Evolutionary conservation across 2,888 invertebrate species (phyloP), one percentile per base, ranked within the genome.

Genomic region (Noctua pronuba): DNA sequence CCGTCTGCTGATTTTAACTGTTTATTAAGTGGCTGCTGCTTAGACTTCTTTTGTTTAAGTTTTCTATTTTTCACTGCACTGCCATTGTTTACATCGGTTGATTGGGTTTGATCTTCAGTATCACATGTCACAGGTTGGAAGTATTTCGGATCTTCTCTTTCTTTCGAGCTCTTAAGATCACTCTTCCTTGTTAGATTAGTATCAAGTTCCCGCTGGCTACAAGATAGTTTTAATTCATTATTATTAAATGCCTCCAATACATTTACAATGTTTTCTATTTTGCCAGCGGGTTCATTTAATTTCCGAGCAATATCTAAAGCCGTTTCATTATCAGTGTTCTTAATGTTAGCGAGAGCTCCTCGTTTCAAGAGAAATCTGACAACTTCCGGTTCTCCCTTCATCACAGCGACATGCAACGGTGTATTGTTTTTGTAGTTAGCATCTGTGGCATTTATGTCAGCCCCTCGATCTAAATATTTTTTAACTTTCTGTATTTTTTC

Each of bases 381-480:
- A n/a, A 89, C 69, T 55, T 83, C 82, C 87, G 41, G 67, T 74
- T 88, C 87, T 28, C 79, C 79, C 44, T 75, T 86, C 11, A 74
- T 68, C 46, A 86, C 88, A 6, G 89, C 90, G 21, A 89, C 73
- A 77, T 90, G 90, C 35, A 90, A 75, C 4, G 87, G 85, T 35
- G 89, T 87, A 71, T 89, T 89, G 52, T 79, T 64, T 46, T 78
- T 79, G 55, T 89, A 73, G 79, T 89, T 87, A 0, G 83, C 87
- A 66, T 90, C 90, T n/a, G 46, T 73, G 11, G 88, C 82, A 77
- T 91, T 89, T 10, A 90, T 77, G 35, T 91, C 85, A 55, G 90
- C 89, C 10, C 90, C 90, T 38, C 79, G 74, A 10, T 82, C 66
- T 55, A 90, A 75, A 71, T 80, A 85, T 64, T 76, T 79, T 31